Evolutionary conservation across 2,113 vertebrate genomes (phyloP).

Genomic region (Lepus europaeus): DNA sequence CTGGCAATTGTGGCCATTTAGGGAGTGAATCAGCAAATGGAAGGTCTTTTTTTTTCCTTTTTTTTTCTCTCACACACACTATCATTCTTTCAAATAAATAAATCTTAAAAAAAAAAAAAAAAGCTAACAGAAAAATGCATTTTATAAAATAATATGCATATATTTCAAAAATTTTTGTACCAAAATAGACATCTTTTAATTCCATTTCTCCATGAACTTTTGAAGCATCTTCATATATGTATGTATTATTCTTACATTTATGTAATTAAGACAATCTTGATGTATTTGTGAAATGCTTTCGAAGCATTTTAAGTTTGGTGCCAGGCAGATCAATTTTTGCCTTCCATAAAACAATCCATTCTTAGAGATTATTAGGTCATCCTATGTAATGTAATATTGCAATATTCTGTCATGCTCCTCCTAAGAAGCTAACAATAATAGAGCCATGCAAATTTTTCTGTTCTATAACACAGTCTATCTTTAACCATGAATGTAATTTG

Average conservation of each 20-base stretch:
- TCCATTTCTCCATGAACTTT: too few relatives aligned
- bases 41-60: too few relatives aligned
- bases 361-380: neutral
- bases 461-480: neutral
- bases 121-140: too few relatives aligned
- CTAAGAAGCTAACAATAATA: neutral
- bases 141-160: too few relatives aligned
- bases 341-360: neutral
- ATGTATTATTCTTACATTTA: conserved; percentile 10
- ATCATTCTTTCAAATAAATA: too few relatives aligned
- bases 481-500: conserved; percentile 38
- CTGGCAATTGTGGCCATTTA: too few relatives aligned
- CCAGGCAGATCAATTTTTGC: neutral
- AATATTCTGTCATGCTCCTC: neutral
- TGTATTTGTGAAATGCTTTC: neutral
- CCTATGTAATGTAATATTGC: neutral
- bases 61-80: too few relatives aligned
- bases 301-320: neutral
- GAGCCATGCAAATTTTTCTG: neutral
- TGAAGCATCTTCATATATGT: neutral
- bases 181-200: too few relatives aligned
- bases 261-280: neutral
- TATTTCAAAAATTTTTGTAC: too few relatives aligned
- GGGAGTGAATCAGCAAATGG: too few relatives aligned
- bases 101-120: too few relatives aligned